Evolutionary conservation across 2,113 vertebrate genomes (phyloP), one percentile per base, ranked within the genome.

Genomic region (Corythoichthys haematopterus): DNA sequence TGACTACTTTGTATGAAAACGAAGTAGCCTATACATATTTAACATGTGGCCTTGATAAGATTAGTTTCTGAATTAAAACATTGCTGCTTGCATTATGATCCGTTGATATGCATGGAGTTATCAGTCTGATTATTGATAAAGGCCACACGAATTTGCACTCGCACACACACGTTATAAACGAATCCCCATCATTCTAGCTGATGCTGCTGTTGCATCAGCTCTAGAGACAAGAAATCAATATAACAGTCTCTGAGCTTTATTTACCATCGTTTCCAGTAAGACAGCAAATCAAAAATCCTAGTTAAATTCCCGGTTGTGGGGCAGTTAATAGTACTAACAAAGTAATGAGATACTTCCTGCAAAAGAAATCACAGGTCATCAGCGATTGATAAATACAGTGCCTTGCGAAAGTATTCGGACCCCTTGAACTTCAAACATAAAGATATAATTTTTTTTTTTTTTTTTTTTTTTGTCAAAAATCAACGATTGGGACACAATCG

Each of bases 201-300:
- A 85, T 76, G 80, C 75, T 86, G 76, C 69, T 64, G 55, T 79
- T 74, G 78, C 69, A 55, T 36, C 52, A 20, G 67, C 76, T 71
- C 71, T 50, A 55, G 12, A 62, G 86, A 85, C 86, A 73, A 65
- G 35, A 85, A 82, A 90, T 91, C 87, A 73, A 91, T 89, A 45
- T 52, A 75, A 83, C 75, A 69, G 67, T 86, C 80, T 2, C 82
- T 82, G 70, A 33, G 53, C 67, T 78, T 85, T 88, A 91, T 91
- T 91, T 89, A 91, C 74, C 69, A 66, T 14, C 2, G 11, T 84
- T 92, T 92, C 90, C 88, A 74, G 90, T 85, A 92, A 89, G 65
- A 75, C 79, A 68, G 72, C 73, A 83, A 80, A 80, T 78, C 51
- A 63, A 72, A 43, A 67, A 86, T 85, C 81, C 69, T 69, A 71